These are phyloP conservation scores for Peromyscus maniculatus DNA, from an alignment of 2,113 vertebrate species.

Conservation along the genomic window DNA sequence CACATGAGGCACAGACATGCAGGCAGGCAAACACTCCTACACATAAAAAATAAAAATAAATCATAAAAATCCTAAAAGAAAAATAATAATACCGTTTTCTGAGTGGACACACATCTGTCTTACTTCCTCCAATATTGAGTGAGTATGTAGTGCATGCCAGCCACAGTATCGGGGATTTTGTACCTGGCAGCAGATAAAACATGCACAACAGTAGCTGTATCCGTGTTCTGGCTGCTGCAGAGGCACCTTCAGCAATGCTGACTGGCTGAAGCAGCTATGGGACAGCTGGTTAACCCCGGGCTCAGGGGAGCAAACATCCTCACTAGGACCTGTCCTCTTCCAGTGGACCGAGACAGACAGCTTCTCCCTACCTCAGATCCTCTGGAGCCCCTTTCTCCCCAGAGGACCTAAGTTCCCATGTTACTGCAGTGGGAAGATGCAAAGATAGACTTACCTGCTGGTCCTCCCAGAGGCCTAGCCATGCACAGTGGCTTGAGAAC, in stretches of 20 bases:
- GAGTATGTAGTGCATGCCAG: not conserved
- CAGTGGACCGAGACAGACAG: not conserved
- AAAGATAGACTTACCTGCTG: too few species aligned
- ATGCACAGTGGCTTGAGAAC: not conserved
- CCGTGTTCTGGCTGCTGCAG: not conserved
- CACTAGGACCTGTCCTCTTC: not conserved
- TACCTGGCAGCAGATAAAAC: not conserved
- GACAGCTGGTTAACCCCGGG: not conserved
- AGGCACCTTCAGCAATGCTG: not conserved
- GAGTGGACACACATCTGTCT: not conserved
- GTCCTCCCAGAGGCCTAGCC: not conserved
- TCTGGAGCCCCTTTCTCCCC: not conserved
- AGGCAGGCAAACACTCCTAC: not conserved
- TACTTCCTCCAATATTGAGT: not conserved
- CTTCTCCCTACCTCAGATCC: not conserved
- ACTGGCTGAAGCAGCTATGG: not conserved
- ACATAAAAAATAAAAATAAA: not conserved
- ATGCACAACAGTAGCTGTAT: not conserved
- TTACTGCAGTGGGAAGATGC: not conserved
- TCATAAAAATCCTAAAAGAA: not conserved
- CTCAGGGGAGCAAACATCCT: not conserved
- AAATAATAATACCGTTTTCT: not conserved
- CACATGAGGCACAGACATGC: too few species aligned
- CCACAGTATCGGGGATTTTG: not conserved
- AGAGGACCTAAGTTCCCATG: not conserved